Conservation (phyloP, 2,888 invertebrate species). For the Nephrocerus scutellatus region DNA sequence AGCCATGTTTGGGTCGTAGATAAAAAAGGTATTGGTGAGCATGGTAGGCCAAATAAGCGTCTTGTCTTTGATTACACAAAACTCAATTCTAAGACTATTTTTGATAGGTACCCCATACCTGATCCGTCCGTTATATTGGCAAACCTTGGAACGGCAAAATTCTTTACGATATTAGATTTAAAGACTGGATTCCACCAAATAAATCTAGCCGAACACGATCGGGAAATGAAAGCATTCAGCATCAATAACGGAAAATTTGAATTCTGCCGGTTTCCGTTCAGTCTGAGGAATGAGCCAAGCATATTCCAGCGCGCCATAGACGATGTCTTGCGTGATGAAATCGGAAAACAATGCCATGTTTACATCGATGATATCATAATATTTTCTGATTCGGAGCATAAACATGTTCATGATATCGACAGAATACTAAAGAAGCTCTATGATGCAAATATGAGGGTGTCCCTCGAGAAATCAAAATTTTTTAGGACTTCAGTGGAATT, state of each 20-base stretch:
- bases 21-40: constrained; percentile 1
- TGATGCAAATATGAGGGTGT: constrained; percentile 14
- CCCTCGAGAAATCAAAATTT: constrained; percentile 22
- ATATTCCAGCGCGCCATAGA: too few relatives aligned
- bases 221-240: too few relatives aligned
- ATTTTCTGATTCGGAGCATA: constrained; percentile 6
- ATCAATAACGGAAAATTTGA: too few relatives aligned
- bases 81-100: too few relatives aligned
- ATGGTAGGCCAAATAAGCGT: constrained; percentile 13
- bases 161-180: too few relatives aligned
- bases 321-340: constrained; percentile 3
- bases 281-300: too few relatives aligned
- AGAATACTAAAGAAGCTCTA: constrained; percentile 9
- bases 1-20: too few relatives aligned
- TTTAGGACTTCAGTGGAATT: constrained; percentile 29
- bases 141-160: constrained; percentile 14
- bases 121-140: constrained; percentile 5
- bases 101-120: constrained; percentile 5
- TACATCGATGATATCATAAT: too few relatives aligned
- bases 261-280: too few relatives aligned
- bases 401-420: constrained; percentile 10
- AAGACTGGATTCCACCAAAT: constrained; percentile 7
- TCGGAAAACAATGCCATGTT: constrained; percentile 5
- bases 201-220: too few relatives aligned
- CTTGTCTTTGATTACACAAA: too few relatives aligned